A percentile compares a stretch with the other conserved stretches of the same genome.
phyloP scores from a whole-genome alignment of 2,888 invertebrate species.

The Drosophila eohydei region DNA sequence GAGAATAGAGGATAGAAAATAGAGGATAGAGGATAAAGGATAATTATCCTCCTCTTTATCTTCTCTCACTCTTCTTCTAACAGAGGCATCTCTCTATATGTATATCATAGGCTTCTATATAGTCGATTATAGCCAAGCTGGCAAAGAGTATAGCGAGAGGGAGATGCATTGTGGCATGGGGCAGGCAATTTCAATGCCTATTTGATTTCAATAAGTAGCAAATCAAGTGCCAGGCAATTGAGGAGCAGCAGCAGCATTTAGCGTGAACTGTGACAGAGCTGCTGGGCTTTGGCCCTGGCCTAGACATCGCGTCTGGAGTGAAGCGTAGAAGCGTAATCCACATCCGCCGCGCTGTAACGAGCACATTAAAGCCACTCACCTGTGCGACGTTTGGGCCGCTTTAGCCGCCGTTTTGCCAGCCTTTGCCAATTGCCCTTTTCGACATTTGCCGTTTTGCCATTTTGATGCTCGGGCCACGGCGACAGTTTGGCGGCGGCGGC shows the following conservation, averaged over 20 bases:
- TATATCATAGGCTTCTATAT: neutral
- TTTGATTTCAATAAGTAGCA: conserved; percentile 77
- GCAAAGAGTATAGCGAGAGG: neutral
- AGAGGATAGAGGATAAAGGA: no score
- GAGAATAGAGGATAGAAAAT: no score
- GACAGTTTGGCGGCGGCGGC: conserved; percentile 71
- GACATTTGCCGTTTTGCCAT: conserved; percentile 40
- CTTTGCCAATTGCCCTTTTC: conserved; percentile 42
- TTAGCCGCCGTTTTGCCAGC: conserved; percentile 16
- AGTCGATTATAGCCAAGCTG: neutral
- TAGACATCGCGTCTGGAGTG: neutral
- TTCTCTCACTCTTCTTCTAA: no score
- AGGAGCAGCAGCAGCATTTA: conserved; percentile 12
- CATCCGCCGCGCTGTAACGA: conserved; percentile 65
- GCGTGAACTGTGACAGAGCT: conserved; percentile 21
- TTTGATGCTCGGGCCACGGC: conserved; percentile 38
- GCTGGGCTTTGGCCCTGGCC: neutral
- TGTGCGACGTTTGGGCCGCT: conserved; percentile 58
- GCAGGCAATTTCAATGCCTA: conserved; percentile 67
- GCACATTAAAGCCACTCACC: conserved; percentile 78
- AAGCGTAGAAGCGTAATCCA: conserved; percentile 49
- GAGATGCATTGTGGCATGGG: neutral
- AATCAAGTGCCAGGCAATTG: conserved; percentile 67
- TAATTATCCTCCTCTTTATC: no score
- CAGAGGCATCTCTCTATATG: no score